phyloP scores from a whole-genome alignment of 2,888 invertebrate genomes.

The Cataglyphis albicans region DNA sequence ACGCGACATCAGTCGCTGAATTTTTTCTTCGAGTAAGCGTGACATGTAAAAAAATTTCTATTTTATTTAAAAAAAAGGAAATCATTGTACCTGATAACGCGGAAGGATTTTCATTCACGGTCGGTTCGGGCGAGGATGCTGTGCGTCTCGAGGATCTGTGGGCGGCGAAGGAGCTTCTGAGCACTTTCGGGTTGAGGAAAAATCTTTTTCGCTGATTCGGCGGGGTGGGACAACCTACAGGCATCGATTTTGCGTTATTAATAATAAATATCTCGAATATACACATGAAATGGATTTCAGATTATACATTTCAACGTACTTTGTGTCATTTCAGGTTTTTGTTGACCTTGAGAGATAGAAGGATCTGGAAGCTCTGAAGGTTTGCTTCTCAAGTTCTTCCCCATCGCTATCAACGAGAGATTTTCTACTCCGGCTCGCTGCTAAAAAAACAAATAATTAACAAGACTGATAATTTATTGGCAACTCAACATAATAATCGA shows the following conservation, averaged over 20 bases:
- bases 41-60: background rate
- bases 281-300: background rate
- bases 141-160: constrained; percentile 82
- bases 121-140: constrained; percentile 81
- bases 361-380: constrained; percentile 81
- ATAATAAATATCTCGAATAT: background rate
- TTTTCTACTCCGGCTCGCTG: constrained; percentile 66
- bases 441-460: constrained; percentile 38
- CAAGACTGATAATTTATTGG: background rate
- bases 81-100: constrained; percentile 90
- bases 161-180: constrained; percentile 91
- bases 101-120: constrained; percentile 88
- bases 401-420: constrained; percentile 73
- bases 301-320: constrained; percentile 85
- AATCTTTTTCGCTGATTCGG: constrained; percentile 92
- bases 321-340: constrained; percentile 88
- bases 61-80: background rate
- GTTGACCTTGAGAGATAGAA: constrained; percentile 74
- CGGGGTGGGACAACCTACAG: constrained; percentile 91
- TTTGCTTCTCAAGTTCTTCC: constrained; percentile 80
- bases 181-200: constrained; percentile 93
- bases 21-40: constrained; percentile 16
- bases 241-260: background rate
- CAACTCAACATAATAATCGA: background rate
- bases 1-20: background rate